Evolutionary conservation across 2,888 invertebrate genomes (phyloP), one percentile per base, ranked within the genome.

Genomic region (Chrysotoxum bicinctum): DNA sequence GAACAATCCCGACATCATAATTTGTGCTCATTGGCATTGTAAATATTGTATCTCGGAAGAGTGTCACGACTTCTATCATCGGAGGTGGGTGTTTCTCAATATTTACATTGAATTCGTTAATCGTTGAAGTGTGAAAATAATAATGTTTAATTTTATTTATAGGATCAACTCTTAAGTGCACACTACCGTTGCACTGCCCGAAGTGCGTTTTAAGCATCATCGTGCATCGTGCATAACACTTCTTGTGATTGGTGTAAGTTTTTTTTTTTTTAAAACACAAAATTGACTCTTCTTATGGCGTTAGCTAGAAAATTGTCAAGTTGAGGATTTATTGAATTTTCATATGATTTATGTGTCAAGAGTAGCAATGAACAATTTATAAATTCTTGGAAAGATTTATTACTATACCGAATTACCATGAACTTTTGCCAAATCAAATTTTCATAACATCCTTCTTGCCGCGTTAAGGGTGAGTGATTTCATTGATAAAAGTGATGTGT

Each of bases 351-450:
- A 26, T 23, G 21, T 50, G 21, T 40, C 7, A 40, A 40, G 40
- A 14, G 14, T 12, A 37, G 6, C 21, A 23, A 43, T 1, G 40
- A n/a, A n/a, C 4, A 40, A 43, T 43, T 8, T 43, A 10, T 10
- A 43, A 16, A 8, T 43, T 16, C 2, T 43, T 16, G 8, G 35
- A 50, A 21, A 30, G 66, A 80, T 79, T 80, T 70, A 75, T 80
- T 70, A 30, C 48, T 32, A 75, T 70, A 52, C 45, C 43, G 64
- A 66, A 66, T 48, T 58, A 19, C 45, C 43, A 62, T 64, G 85
- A 68, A 30, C 30, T 64, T 7, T 48, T 81, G 85, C 85, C 85
- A 85, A 85, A 58, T 48, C 48, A 70, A 68, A 66, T 54, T 62
- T 75, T 64, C n/a, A 64, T 64, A 72, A 43, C 40, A 75, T 52